phyloP scores from a whole-genome alignment of 2,797 vertebrate species.

The Pipistrellus kuhlii region DNA sequence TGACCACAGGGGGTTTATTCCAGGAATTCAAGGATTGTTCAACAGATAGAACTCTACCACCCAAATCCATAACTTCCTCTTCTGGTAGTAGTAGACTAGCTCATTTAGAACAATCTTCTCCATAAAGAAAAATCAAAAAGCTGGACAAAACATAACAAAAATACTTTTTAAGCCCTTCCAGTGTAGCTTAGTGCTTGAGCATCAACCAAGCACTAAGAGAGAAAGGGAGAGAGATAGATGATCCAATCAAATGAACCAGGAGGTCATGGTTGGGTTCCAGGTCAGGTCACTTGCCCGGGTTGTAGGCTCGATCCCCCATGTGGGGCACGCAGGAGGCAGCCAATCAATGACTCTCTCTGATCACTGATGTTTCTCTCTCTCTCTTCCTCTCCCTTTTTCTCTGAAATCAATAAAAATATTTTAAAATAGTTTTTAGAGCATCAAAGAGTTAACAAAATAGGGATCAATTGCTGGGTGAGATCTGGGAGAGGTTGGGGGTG shows the following conservation, averaged over 20 bases:
- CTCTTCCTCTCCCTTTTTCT: background rate
- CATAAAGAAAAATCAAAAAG: conserved; percentile 23
- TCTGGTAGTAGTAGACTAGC: background rate
- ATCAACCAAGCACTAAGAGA: too few relatives aligned
- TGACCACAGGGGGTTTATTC: background rate
- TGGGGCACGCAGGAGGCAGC: background rate
- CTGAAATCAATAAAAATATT: background rate
- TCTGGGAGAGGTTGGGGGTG: background rate
- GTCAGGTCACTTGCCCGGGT: background rate
- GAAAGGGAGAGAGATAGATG: too few relatives aligned
- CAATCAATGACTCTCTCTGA: background rate
- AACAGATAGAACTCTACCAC: background rate
- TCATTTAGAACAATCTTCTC: conserved; percentile 10
- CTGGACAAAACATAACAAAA: background rate
- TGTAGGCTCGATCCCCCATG: background rate
- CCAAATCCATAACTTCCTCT: background rate
- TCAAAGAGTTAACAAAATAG: background rate
- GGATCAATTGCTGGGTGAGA: background rate
- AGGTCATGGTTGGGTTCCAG: background rate
- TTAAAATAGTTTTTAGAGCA: background rate
- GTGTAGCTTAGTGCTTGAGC: background rate
- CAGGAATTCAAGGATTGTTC: conserved; percentile 8
- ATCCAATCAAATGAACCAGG: too few relatives aligned
- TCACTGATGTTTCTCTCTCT: background rate
- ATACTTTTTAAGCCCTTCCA: background rate